Percentiles rank a stretch among this genome's conserved stretches.
These are phyloP conservation scores for Peromyscus polionotus DNA, from an alignment of 2,113 vertebrate species.

Conservation along the genomic window DNA sequence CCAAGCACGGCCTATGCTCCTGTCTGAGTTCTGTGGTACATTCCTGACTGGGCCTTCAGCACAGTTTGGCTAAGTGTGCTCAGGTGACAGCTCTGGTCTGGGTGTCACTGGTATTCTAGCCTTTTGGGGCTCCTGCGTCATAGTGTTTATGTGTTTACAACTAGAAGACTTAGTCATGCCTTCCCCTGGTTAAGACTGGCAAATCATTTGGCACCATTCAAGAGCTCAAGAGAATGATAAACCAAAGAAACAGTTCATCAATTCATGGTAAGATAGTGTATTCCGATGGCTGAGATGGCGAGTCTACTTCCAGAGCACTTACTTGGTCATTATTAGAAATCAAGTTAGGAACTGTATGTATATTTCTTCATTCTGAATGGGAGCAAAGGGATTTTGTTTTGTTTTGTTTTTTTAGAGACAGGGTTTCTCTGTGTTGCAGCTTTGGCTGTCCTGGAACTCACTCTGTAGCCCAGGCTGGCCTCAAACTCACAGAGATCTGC, in stretches of 20 bases:
- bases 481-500: neutral
- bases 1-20: neutral
- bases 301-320: neutral
- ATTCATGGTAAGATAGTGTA: neutral
- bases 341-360: neutral
- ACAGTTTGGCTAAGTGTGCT: neutral
- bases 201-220: neutral
- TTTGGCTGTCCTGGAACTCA: neutral
- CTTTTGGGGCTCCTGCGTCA: neutral
- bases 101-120: neutral
- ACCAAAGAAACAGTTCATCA: neutral
- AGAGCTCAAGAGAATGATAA: neutral
- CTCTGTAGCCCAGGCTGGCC: neutral
- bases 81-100: neutral
- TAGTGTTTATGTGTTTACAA: neutral
- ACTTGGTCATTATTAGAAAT: neutral
- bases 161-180: neutral
- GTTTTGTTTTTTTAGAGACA: neutral
- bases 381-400: neutral
- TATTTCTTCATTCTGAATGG: neutral
- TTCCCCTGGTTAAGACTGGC: neutral
- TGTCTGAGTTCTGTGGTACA: neutral
- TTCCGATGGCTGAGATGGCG: neutral
- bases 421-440: neutral
- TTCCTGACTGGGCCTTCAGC: neutral